Base-by-base conservation (phyloP, 2,113 vertebrate species). In the Tinamus guttatus region DNA sequence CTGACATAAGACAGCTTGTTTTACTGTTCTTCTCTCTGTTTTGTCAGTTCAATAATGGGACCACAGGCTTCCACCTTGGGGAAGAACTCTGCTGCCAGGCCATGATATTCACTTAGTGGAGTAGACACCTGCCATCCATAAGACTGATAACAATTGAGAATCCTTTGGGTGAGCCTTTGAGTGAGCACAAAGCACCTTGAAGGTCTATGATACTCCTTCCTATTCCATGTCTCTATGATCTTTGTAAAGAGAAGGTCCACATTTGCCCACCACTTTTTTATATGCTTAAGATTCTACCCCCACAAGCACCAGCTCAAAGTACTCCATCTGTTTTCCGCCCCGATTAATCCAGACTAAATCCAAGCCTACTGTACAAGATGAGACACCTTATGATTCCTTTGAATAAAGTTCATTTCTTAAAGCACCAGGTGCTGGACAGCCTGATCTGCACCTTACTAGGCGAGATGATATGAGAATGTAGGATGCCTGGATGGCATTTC, bases 301-400 rank as follows among this genome's bases (percentile, higher is more conserved):
- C 64, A 34, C 18, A 87, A 91, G 68, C 51, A 81, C 70, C 64
- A 69, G 76, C 77, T 77, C 71, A 70, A 70, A 77, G 27, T 88
- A 56, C 82, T 68, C 71, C 59, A 77, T 94, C 85, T 86, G 64
- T 88, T 86, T 94, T 96, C 80, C 64, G 81, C 51, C 51, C n/a
- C 70, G 19, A 52, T 93, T 91, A 93, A 94, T 87, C 76, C 76
- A 78, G 82, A 41, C 83, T 93, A 96, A 96, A 96, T 94, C 85
- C 90, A 85, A 92, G 93, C 28, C 13, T 77, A 45, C 49, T 70
- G 36, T 89, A 91, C 77, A 89, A 89, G 85, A 87, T 82, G 68
- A 89, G 63, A 95, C 87, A 93, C 93, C 89, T 91, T 87, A 45
- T 62, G 75, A 85, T 41, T 74, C 74, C 84, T 91, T 59, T 75